Evolutionary conservation across 2,113 vertebrate genomes (phyloP).

Genomic region (Oceanodroma tethys): DNA sequence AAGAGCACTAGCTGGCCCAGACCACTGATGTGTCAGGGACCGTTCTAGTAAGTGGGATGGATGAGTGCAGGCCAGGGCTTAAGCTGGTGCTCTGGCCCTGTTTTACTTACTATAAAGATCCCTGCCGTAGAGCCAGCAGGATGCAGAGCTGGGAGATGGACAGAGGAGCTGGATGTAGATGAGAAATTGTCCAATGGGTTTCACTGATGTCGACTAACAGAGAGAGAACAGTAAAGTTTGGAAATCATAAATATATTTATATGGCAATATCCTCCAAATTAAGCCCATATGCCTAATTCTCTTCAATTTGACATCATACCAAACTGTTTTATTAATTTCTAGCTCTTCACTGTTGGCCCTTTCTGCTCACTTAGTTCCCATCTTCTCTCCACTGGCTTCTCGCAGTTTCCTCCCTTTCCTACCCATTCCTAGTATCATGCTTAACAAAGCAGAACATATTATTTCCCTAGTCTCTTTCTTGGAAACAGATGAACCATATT

Average conservation of each 20-base stretch:
- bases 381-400: background rate
- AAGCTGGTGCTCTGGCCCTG: background rate
- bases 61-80: background rate
- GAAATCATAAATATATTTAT: background rate
- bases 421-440: background rate
- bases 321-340: background rate
- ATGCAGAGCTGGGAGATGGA: background rate
- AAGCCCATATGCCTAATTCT: background rate
- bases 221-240: background rate
- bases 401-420: background rate
- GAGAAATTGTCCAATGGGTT: background rate
- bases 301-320: background rate
- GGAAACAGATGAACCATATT: background rate
- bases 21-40: background rate
- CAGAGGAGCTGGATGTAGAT: background rate
- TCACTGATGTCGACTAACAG: background rate
- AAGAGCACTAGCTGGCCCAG: background rate
- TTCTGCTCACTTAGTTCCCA: background rate
- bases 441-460: conserved; percentile 6
- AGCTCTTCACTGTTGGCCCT: background rate
- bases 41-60: fast-evolving
- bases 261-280: background rate
- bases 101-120: background rate
- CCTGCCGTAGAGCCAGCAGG: background rate
- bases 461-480: background rate